These are phyloP conservation scores for Manduca sexta DNA, from an alignment of 1,140 invertebrate species.

Conservation along the genomic window DNA sequence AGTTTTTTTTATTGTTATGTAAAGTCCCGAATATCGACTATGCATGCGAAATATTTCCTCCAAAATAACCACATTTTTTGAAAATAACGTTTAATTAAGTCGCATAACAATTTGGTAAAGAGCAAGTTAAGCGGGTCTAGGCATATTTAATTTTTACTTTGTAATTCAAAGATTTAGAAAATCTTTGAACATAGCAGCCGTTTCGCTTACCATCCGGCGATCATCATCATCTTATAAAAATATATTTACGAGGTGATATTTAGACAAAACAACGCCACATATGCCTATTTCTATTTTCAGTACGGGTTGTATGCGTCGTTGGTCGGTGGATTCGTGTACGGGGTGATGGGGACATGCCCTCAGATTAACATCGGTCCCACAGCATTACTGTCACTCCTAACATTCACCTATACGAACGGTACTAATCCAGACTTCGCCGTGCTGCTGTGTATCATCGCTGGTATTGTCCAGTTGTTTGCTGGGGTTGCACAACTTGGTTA, in stretches of 20 bases:
- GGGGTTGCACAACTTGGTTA: conserved; percentile 81
- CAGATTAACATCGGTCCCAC: conserved; percentile 90
- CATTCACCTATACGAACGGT: conserved; percentile 77
- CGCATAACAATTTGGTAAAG: too few relatives aligned
- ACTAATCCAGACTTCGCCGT: conserved; percentile 78
- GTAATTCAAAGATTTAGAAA: too few relatives aligned
- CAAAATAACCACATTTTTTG: too few relatives aligned
- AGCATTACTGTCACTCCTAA: conserved; percentile 83
- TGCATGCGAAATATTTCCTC: too few relatives aligned
- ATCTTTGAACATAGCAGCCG: too few relatives aligned
- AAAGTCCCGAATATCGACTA: too few relatives aligned
- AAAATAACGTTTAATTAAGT: too few relatives aligned
- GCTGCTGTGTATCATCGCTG: conserved; percentile 83
- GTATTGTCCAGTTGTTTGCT: conserved; percentile 80
- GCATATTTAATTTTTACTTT: too few relatives aligned
- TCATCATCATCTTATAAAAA: too few relatives aligned
- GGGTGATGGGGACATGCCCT: conserved; percentile 85
- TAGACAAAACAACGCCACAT: not conserved
- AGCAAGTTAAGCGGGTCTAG: too few relatives aligned
- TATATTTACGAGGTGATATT: not conserved
- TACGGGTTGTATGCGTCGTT: conserved; percentile 91
- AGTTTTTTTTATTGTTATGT: too few relatives aligned
- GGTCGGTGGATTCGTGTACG: conserved; percentile 87
- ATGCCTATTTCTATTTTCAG: conserved; percentile 69
- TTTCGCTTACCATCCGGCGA: too few relatives aligned